These are phyloP conservation scores for Cryptoblepharus egeriae DNA, from an alignment of 2,797 vertebrate species.

Conservation along the genomic window DNA sequence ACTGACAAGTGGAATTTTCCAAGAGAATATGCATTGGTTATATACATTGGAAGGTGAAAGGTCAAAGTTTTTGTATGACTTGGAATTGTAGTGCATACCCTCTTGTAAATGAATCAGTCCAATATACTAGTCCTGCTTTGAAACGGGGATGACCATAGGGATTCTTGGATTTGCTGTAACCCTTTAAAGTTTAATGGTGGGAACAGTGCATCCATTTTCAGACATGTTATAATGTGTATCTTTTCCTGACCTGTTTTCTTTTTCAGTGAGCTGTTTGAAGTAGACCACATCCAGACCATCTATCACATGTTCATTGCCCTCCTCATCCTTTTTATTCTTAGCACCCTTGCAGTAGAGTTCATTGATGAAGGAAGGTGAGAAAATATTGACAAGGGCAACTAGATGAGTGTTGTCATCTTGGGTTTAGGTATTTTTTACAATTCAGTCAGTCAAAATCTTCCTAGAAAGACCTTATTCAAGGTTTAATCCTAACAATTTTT, in stretches of 20 bases:
- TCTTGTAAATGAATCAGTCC: neutral
- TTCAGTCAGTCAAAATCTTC: neutral
- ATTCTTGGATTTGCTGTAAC: neutral
- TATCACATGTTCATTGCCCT: constrained; percentile 99
- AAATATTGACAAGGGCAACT: neutral
- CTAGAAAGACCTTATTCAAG: neutral
- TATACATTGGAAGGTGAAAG: neutral
- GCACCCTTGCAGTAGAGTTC: constrained; percentile 92
- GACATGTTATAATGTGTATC: neutral
- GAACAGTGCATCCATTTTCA: too few relatives aligned
- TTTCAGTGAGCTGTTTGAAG: constrained; percentile 93
- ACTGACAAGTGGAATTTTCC: neutral
- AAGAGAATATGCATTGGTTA: too few relatives aligned
- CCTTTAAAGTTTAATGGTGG: neutral
- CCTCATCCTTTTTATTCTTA: constrained; percentile 95
- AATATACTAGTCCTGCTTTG: neutral
- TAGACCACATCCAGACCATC: constrained; percentile 97
- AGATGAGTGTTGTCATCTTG: neutral
- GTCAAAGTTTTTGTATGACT: neutral
- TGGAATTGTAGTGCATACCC: neutral
- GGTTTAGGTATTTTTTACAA: neutral
- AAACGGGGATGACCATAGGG: neutral
- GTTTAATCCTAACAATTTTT: too few relatives aligned
- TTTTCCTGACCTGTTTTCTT: constrained; percentile 40
- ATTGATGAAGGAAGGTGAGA: constrained; percentile 95